Conservation (phyloP, 35 echinoderm and acorn worm genomes). For the Amphiura filiformis region DNA sequence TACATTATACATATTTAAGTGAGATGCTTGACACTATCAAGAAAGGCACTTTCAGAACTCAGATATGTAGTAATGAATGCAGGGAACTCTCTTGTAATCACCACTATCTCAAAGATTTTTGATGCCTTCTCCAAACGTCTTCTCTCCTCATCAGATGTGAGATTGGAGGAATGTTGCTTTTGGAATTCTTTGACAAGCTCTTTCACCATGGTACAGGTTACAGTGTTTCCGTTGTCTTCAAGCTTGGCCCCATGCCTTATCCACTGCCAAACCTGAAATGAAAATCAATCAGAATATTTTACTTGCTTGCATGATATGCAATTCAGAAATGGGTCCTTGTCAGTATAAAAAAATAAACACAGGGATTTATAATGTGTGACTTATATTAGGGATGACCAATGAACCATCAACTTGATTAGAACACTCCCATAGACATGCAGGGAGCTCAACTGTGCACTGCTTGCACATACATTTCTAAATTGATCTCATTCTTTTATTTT, state of each 20-base stretch:
- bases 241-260: constrained; percentile 49
- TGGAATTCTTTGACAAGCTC: constrained; percentile 20
- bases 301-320: neutral
- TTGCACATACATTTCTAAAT: too few species aligned
- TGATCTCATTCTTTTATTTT: too few species aligned
- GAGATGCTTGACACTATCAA: constrained; percentile 6
- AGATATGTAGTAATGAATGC: constrained; percentile 69
- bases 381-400: too few species aligned
- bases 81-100: constrained; percentile 55
- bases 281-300: neutral
- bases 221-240: constrained; percentile 39
- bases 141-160: neutral
- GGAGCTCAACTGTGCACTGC: too few species aligned
- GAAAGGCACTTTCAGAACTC: constrained; percentile 31
- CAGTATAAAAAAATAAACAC: neutral
- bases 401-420: too few species aligned
- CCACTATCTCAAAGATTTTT: constrained; percentile 40
- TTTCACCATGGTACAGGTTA: constrained; percentile 27
- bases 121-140: constrained; percentile 10
- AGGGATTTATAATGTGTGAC: too few species aligned
- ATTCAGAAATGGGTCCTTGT: neutral
- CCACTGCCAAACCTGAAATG: constrained; percentile 60
- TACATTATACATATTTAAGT: too few species aligned
- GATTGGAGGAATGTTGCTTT: neutral
- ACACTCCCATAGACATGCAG: too few species aligned